Evolutionary conservation across 2,797 vertebrate species (phyloP).

Genomic region (Propithecus deckenii): DNA sequence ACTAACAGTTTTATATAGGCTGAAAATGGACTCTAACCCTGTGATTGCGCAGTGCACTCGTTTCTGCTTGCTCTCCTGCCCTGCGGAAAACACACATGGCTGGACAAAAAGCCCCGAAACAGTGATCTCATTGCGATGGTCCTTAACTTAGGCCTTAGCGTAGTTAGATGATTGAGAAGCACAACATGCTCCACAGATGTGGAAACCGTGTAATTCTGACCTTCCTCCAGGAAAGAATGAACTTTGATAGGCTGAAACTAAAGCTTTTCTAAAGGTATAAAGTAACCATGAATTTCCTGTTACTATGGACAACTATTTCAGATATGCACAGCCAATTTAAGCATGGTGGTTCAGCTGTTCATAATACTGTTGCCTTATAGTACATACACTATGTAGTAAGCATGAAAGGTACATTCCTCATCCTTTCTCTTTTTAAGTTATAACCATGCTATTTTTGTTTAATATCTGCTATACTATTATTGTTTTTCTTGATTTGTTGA

Average conservation of each 20-base stretch:
- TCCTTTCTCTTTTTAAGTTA: not conserved
- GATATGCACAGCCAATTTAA: constrained; percentile 86
- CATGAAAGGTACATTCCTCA: not conserved
- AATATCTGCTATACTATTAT: not conserved
- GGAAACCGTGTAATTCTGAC: constrained; percentile 84
- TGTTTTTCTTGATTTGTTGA: not conserved
- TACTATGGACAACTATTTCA: constrained; percentile 90
- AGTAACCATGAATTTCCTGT: constrained; percentile 91
- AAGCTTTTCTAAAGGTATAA: constrained; percentile 92
- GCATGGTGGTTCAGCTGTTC: constrained; percentile 78
- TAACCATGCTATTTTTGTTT: not conserved
- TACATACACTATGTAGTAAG: not conserved
- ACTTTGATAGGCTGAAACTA: constrained; percentile 87
- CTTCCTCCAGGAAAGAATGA: constrained; percentile 85
- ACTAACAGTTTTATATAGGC: constrained; percentile 74
- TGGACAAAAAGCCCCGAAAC: constrained; percentile 85
- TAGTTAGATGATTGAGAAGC: constrained; percentile 86
- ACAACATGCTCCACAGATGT: constrained; percentile 89
- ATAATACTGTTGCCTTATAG: not conserved
- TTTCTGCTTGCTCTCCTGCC: constrained; percentile 79
- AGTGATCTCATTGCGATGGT: constrained; percentile 86
- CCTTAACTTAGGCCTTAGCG: constrained; percentile 80
- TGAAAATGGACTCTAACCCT: constrained; percentile 76
- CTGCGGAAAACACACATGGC: constrained; percentile 81
- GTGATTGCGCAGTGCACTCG: constrained; percentile 78